Percentiles rank a stretch among this genome's conserved stretches.
Conservation (phyloP, 2,888 invertebrate species). For the Temnothorax rugatulus region DNA sequence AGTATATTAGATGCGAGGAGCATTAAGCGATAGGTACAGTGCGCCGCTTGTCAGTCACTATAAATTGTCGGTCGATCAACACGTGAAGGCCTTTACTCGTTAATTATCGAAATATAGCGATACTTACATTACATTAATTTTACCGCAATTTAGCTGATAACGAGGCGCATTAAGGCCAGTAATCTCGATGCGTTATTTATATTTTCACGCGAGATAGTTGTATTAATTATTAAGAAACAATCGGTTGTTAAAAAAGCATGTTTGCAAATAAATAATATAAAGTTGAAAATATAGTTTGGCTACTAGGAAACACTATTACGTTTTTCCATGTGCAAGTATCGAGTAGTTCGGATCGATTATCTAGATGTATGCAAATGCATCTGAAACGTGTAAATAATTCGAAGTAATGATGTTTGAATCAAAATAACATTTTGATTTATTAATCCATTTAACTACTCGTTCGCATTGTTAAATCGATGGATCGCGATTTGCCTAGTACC, state of each 20-base stretch:
- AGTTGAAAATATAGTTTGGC: neutral
- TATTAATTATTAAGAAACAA: neutral
- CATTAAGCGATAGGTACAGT: slow-evolving; percentile 54
- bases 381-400: slow-evolving; percentile 25
- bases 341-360: neutral
- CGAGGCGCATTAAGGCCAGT: neutral
- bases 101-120: slow-evolving; percentile 50
- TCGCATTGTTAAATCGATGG: slow-evolving; percentile 41
- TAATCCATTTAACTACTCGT: slow-evolving; percentile 46
- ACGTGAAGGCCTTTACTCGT: slow-evolving; percentile 22
- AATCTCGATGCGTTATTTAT: neutral
- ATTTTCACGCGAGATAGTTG: neutral
- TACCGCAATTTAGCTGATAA: slow-evolving; percentile 14
- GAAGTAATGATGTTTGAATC: slow-evolving; percentile 5
- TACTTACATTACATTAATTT: slow-evolving; percentile 10
- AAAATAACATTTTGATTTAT: slow-evolving; percentile 45
- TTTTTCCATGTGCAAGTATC: neutral
- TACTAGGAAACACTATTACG: neutral
- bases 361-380: neutral
- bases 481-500: slow-evolving; percentile 37
- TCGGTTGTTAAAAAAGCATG: neutral
- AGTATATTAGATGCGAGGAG: slow-evolving; percentile 47
- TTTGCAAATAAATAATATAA: no score
- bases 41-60: slow-evolving; percentile 29
- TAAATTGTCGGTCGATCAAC: slow-evolving; percentile 39